phyloP scores from a whole-genome alignment of 2,113 vertebrate genomes.

The Hypomesus transpacificus region DNA sequence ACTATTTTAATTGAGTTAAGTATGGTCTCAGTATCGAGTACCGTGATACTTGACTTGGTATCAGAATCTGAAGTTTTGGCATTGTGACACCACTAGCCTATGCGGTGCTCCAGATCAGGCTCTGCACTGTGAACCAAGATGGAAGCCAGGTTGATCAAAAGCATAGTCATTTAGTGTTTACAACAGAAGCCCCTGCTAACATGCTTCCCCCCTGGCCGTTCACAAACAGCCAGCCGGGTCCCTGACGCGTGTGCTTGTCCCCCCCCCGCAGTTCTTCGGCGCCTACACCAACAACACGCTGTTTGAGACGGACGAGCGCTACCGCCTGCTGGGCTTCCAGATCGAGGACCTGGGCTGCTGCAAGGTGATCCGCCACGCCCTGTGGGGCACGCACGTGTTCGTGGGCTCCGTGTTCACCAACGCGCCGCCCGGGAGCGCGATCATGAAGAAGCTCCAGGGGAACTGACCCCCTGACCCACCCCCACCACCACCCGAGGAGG shows the following conservation, averaged over 20 bases:
- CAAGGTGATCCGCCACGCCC: constrained; percentile 85
- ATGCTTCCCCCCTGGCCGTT: background rate
- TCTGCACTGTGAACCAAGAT: no score
- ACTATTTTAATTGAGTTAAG: no score
- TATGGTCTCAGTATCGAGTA: no score
- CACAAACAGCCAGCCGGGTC: no score
- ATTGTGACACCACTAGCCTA: no score
- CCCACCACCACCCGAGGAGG: no score
- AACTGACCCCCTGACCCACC: constrained; percentile 39
- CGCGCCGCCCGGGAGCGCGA: constrained; percentile 75
- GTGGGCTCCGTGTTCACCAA: constrained; percentile 93
- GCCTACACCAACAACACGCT: constrained; percentile 89
- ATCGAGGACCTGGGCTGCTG: constrained; percentile 96
- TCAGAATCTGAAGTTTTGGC: no score
- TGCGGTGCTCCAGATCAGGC: no score
- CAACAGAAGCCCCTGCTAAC: background rate
- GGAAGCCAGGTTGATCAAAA: no score
- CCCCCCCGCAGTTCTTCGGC: constrained; percentile 82
- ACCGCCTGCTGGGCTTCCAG: constrained; percentile 84
- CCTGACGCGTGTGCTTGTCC: constrained; percentile 8
- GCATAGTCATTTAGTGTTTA: background rate
- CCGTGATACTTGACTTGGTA: no score
- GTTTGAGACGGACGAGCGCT: constrained; percentile 92
- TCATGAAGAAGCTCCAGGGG: constrained; percentile 82
- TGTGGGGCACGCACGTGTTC: constrained; percentile 88